Evolutionary conservation across 1,140 invertebrate species (phyloP), one percentile per base, ranked within the genome.

Genomic region (Himalopsyche phryganea): DNA sequence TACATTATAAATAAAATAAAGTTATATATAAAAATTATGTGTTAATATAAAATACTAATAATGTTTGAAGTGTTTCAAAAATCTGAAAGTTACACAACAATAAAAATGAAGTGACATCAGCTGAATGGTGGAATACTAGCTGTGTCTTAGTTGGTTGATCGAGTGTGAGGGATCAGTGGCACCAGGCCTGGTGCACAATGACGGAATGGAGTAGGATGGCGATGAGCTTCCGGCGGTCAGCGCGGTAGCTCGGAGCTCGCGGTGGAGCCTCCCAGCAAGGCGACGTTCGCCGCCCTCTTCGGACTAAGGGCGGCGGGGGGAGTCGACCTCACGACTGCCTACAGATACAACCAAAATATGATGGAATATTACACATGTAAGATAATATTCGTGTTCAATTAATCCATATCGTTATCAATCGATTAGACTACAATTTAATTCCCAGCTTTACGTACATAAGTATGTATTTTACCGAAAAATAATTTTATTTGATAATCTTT

Each of bases 351-450:
- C 76, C 93, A 95, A 70, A 95, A 94, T 76, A 96, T 96, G 92
- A 96, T 96, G 93, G 93, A 96, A 81, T 96, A 96, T 80, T 96
- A 96, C 71, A 95, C 93, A 72, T 96, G 93, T 95, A 88, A 94
- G 90, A 81, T 52, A 23, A 36, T 46, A 19, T 28, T n/a, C n/a
- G n/a, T n/a, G n/a, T n/a, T n/a, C n/a, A n/a, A n/a, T n/a, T n/a
- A n/a, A n/a, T n/a, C n/a, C n/a, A n/a, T n/a, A n/a, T n/a, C n/a
- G n/a, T n/a, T n/a, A n/a, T n/a, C n/a, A n/a, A n/a, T n/a, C n/a
- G n/a, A n/a, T n/a, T n/a, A n/a, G n/a, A n/a, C n/a, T n/a, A n/a
- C n/a, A n/a, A n/a, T n/a, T n/a, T n/a, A n/a, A n/a, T n/a, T n/a
- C n/a, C n/a, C n/a, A n/a, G n/a, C n/a, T n/a, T n/a, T n/a, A n/a